Conservation (phyloP, 2,113 vertebrate species). For the Rhynchomys soricoides region DNA sequence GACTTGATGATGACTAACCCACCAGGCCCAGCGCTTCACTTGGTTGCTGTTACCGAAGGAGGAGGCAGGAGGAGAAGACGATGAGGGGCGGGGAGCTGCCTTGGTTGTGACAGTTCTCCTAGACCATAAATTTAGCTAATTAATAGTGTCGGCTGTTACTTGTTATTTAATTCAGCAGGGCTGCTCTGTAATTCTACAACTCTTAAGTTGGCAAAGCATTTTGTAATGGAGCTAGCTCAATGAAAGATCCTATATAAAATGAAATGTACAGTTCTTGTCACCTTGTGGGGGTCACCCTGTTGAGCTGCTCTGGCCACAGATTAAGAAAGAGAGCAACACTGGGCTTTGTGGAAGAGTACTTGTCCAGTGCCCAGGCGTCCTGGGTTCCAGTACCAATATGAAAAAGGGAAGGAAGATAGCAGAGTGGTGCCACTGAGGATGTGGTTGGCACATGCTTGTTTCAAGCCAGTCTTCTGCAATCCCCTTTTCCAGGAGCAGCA, state of each 20-base stretch:
- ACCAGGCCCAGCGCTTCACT: slow-evolving; percentile 15
- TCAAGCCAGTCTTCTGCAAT: slow-evolving; percentile 32
- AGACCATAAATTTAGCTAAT: slow-evolving; percentile 74
- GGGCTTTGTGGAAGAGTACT: not conserved
- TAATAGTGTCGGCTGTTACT: slow-evolving; percentile 63
- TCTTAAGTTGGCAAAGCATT: slow-evolving; percentile 57
- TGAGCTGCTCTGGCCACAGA: not conserved
- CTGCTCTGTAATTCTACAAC: slow-evolving; percentile 63
- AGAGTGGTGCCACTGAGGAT: not conserved
- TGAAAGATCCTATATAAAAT: slow-evolving; percentile 61
- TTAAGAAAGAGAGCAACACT: not conserved
- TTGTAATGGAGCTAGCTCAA: not conserved
- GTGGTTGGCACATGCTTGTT: not conserved
- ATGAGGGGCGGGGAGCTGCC: slow-evolving; percentile 30
- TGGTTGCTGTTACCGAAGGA: slow-evolving; percentile 33
- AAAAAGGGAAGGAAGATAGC: not conserved
- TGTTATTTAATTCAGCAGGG: slow-evolving; percentile 61
- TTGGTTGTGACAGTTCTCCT: slow-evolving; percentile 71
- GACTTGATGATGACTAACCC: slow-evolving; percentile 57
- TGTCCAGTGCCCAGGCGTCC: not conserved
- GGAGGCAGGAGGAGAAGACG: slow-evolving; percentile 30
- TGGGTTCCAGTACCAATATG: not conserved
- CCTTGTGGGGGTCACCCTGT: slow-evolving; percentile 15
- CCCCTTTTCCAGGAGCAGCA: not conserved
- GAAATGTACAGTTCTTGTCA: slow-evolving; percentile 50